Conservation (phyloP, 2,113 vertebrate genomes). For the Cacatua alba region DNA sequence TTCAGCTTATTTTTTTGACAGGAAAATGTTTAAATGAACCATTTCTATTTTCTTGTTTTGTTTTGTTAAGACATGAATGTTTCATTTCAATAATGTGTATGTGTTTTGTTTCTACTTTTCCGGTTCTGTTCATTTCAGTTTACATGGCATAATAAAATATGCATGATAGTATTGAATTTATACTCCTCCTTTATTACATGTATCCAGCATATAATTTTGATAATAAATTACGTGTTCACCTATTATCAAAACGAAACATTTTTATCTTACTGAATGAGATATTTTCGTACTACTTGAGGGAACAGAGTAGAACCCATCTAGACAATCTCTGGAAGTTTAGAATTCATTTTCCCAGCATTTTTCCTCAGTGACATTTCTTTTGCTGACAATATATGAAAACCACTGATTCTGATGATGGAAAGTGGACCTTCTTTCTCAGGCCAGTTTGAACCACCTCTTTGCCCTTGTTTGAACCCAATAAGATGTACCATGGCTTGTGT, state of each 20-base stretch:
- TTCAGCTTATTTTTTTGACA: background rate
- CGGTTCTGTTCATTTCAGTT: slow-evolving; percentile 18
- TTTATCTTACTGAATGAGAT: background rate
- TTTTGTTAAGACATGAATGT: background rate
- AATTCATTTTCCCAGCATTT: background rate
- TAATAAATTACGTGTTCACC: background rate
- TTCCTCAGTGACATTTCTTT: background rate
- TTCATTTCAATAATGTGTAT: slow-evolving; percentile 20
- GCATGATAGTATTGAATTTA: slow-evolving; percentile 8
- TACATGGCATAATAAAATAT: background rate
- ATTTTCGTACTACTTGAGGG: background rate
- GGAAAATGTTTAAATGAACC: slow-evolving; percentile 5
- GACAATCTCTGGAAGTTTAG: background rate
- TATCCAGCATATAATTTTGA: slow-evolving; percentile 6
- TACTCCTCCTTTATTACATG: background rate
- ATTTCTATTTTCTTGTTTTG: slow-evolving; percentile 28
- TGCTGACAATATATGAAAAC: background rate
- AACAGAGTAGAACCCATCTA: background rate
- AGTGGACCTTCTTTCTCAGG: background rate
- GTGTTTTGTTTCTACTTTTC: background rate
- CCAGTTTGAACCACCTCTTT: background rate
- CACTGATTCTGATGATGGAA: background rate
- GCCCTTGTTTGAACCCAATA: background rate
- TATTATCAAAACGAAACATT: background rate
- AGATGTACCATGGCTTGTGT: background rate